phyloP scores from a whole-genome alignment of 2,888 invertebrate species.

The Orchestes rusci region DNA sequence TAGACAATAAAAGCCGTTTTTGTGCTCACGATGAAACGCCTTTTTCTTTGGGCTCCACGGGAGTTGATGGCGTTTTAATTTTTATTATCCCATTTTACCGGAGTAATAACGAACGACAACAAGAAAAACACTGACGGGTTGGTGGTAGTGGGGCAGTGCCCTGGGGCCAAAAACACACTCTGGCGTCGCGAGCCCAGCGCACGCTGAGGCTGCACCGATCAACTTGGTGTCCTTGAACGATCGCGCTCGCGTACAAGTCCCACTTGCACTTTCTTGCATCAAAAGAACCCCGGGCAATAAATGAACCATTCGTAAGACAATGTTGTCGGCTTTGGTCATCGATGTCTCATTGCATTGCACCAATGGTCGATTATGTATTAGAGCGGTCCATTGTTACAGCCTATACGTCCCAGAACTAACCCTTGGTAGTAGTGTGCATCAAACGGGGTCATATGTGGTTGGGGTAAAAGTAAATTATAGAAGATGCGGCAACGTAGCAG shows the following conservation, averaged over 20 bases:
- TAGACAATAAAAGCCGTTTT: constrained; percentile 13
- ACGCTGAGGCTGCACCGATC: constrained; percentile 37
- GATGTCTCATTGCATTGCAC: too few species aligned
- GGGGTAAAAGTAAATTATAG: too few species aligned
- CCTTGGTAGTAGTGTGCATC: too few species aligned
- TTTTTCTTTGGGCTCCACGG: constrained; percentile 9
- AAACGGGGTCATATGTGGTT: too few species aligned
- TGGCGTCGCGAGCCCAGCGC: constrained; percentile 39
- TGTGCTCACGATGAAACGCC: constrained; percentile 11
- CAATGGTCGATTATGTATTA: too few species aligned
- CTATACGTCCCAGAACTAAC: too few species aligned
- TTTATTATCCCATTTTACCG: constrained; percentile 17
- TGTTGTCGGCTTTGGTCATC: constrained; percentile 14
- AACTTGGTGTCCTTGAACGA: constrained; percentile 43
- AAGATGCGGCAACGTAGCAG: too few species aligned
- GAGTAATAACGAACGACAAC: constrained; percentile 16
- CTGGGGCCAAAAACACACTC: constrained; percentile 31
- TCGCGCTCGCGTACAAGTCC: constrained; percentile 39
- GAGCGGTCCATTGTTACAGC: too few species aligned
- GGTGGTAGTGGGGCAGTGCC: constrained; percentile 28
- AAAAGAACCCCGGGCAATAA: constrained; percentile 23
- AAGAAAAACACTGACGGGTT: constrained; percentile 21
- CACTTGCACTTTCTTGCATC: constrained; percentile 38
- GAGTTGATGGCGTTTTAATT: constrained; percentile 20
- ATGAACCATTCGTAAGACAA: constrained; percentile 18